Evolutionary conservation across 2,888 invertebrate species (phyloP), one percentile per base, ranked within the genome.

Genomic region (Spodoptera littoralis): DNA sequence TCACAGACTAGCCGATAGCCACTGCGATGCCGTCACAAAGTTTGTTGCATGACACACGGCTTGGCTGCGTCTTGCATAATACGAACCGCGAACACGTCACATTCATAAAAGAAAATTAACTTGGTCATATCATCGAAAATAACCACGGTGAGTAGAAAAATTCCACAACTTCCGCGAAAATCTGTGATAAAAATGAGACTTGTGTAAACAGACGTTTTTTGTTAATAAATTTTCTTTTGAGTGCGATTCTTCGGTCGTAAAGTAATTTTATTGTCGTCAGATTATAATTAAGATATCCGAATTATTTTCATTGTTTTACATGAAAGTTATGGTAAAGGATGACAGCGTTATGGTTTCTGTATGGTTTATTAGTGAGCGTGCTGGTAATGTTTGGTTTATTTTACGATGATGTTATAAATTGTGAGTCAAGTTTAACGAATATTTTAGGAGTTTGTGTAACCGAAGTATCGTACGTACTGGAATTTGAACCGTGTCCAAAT

Each of bases 41-140:
- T 65, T 70, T 45, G 60, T 58, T 47, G 54, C 54, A 76, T 66
- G 69, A 73, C 69, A 68, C 76, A 77, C 56, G 45, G 27, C 53
- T 73, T 85, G 85, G 83, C 75, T 84, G 81, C 83, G 67, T 87
- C 85, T 88, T 82, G 88, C 86, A 89, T 86, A 84, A 84, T 79
- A 64, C 67, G 47, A 55, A 65, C 78, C 73, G 73, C 71, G 73
- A 54, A 59, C 77, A 75, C 84, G 85, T 85, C 85, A 85, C 80
- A 51, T 55, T 57, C 70, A 52, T 67, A 77, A 72, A 75, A 76
- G 74, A 75, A 82, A 77, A 78, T 9, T 36, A 36, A 67, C 72
- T 70, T 80, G 77, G 73, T 80, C 80, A 76, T 69, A 61, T 66
- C 59, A 67, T 59, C 65, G 47, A 88, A 88, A 89, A 90, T 86